Evolutionary conservation across 2,888 invertebrate genomes (phyloP).

Genomic region (Acanthosepion esculentum): DNA sequence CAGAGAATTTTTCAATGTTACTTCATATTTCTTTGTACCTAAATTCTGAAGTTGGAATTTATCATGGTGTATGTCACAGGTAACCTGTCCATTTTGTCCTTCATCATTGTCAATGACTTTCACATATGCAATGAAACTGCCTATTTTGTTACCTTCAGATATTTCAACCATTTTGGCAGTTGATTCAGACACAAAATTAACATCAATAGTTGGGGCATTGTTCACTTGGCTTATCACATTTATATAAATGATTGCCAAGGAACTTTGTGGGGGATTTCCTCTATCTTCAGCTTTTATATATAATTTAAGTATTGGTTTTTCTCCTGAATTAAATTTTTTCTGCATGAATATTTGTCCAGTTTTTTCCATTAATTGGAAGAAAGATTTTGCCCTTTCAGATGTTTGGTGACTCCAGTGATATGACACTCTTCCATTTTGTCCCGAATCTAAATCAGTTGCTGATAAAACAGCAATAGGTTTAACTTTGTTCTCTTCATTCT

Average conservation of each 20-base stretch:
- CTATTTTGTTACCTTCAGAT: neutral
- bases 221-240: neutral
- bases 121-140: neutral
- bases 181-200: neutral
- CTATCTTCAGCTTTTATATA: neutral
- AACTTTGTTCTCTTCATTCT: neutral
- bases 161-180: neutral
- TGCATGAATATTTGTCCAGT: neutral
- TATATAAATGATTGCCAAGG: neutral
- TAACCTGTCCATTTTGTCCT: neutral
- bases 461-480: neutral
- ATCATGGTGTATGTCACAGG: neutral
- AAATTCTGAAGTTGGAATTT: neutral
- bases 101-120: neutral
- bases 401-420: neutral
- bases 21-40: neutral
- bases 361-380: neutral
- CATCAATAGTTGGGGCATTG: neutral
- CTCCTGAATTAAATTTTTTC: neutral
- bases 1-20: neutral
- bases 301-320: neutral
- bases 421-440: neutral
- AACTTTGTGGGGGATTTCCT: neutral
- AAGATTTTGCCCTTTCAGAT: neutral
- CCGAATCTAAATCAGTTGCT: constrained; percentile 39